phyloP scores from a whole-genome alignment of 2,797 vertebrate genomes.

The Macrochelys suwanniensis region DNA sequence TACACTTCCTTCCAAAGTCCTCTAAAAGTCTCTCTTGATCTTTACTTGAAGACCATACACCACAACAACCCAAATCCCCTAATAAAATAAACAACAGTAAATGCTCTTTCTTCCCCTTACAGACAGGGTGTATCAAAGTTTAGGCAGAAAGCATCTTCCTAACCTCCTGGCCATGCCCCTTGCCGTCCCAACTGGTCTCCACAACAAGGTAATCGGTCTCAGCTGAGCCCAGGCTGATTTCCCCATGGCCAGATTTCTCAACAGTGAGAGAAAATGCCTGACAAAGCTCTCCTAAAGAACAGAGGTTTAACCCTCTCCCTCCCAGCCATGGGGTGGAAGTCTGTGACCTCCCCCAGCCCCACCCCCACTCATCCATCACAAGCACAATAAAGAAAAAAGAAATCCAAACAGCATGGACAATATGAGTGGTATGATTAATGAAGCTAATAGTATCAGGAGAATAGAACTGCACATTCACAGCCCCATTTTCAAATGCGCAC shows the following conservation, averaged over 20 bases:
- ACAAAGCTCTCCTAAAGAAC: not conserved
- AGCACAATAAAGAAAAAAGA: not conserved
- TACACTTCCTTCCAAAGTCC: not conserved
- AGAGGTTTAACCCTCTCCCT: not conserved
- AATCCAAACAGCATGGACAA: not conserved
- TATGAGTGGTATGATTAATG: not conserved
- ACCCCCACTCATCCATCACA: not conserved
- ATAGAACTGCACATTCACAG: not conserved
- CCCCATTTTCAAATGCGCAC: not conserved
- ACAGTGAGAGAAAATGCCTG: constrained; percentile 27
- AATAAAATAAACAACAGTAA: not conserved
- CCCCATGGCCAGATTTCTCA: constrained; percentile 50
- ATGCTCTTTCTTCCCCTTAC: not conserved
- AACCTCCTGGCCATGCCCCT: not conserved
- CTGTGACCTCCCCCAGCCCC: not conserved
- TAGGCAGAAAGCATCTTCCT: constrained; percentile 2
- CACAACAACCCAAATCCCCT: not conserved
- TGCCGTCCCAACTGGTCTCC: constrained; percentile 24
- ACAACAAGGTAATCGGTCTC: constrained; percentile 55
- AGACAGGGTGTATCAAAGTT: not conserved
- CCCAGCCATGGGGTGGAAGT: not conserved
- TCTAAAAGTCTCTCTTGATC: not conserved
- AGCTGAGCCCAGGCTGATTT: constrained; percentile 47
- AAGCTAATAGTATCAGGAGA: not conserved
- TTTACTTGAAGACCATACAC: not conserved